Percentiles rank a stretch among this genome's conserved stretches.
These are phyloP conservation scores for Ataeniobius toweri DNA, from an alignment of 2,797 vertebrate genomes.

Conservation along the genomic window DNA sequence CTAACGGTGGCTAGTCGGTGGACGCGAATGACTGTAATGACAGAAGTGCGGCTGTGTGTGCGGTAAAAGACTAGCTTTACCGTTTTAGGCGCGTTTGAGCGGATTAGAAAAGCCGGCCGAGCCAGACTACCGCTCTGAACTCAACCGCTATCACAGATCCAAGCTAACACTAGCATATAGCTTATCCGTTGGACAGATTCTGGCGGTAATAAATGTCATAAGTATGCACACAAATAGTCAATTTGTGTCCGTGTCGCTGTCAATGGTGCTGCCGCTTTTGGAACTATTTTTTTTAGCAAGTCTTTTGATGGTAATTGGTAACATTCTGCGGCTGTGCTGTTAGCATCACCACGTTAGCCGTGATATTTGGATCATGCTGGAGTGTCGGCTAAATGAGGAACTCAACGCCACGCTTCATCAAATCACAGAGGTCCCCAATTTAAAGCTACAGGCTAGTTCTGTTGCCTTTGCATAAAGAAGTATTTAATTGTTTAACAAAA, in stretches of 20 bases:
- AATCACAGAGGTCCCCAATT: conserved; percentile 20
- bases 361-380: conserved; percentile 51
- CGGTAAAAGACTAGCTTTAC: neutral
- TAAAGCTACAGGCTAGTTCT: neutral
- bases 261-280: neutral
- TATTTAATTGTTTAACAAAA: neutral
- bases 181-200: conserved; percentile 32
- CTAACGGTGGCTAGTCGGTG: conserved; percentile 5
- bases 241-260: neutral
- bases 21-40: neutral
- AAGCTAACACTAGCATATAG: conserved; percentile 67
- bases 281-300: fast-evolving
- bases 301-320: neutral
- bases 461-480: neutral
- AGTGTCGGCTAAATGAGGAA: conserved; percentile 66
- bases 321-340: neutral
- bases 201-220: neutral
- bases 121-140: conserved; percentile 45
- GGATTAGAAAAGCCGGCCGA: conserved; percentile 63
- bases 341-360: conserved; percentile 60
- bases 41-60: neutral
- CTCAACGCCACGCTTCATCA: conserved; percentile 61
- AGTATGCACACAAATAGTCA: neutral
- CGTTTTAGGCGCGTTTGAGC: conserved; percentile 35
- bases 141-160: conserved; percentile 46